Conservation (phyloP, 2,113 vertebrate genomes). For the Acanthochromis polyacanthus region DNA sequence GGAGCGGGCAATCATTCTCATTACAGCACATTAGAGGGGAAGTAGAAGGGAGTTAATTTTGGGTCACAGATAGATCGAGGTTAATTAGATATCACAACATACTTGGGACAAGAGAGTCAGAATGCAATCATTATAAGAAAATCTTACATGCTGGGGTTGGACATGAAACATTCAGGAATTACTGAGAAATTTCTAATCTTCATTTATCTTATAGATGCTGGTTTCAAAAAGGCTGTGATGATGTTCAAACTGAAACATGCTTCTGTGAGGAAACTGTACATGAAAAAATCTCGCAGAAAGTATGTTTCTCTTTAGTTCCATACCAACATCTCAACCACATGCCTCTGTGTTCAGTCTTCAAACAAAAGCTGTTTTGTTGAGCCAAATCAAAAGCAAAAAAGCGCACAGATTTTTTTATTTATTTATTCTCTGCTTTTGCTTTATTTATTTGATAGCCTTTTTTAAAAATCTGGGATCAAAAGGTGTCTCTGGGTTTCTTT, state of each 20-base stretch:
- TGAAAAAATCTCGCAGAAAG: neutral
- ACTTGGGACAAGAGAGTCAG: too few relatives aligned
- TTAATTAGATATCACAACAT: constrained; percentile 19
- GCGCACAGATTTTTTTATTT: constrained; percentile 6
- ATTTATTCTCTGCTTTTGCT: constrained; percentile 11
- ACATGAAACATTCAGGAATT: too few relatives aligned
- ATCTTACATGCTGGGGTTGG: too few relatives aligned
- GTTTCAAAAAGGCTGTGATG: neutral
- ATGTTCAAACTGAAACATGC: neutral
- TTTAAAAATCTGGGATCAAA: neutral
- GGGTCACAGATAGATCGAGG: neutral
- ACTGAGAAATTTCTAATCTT: too few relatives aligned
- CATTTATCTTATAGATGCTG: neutral
- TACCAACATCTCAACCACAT: neutral
- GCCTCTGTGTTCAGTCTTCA: constrained; percentile 1
- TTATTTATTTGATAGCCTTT: neutral
- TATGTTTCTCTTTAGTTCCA: neutral
- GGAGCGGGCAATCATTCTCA: constrained; percentile 2
- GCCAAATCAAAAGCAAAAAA: neutral
- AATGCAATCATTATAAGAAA: too few relatives aligned
- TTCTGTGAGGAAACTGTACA: neutral
- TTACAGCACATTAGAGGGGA: constrained; percentile 19
- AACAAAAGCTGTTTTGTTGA: neutral
- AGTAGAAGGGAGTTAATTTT: neutral
- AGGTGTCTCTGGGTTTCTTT: neutral